These are phyloP conservation scores for Mormoops blainvillei DNA, from an alignment of 2,113 vertebrate species.

Conservation along the genomic window DNA sequence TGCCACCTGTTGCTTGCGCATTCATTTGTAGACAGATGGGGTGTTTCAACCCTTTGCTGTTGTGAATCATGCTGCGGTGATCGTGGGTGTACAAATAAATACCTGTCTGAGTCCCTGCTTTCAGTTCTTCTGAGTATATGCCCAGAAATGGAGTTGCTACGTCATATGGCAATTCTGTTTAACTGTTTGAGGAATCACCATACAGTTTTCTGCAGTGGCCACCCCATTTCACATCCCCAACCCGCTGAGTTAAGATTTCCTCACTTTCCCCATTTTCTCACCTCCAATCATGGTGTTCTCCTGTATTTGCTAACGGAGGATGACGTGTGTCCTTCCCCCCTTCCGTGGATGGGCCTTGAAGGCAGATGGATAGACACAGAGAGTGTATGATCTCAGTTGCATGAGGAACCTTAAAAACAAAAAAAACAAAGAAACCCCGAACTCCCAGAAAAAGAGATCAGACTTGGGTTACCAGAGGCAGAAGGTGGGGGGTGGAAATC, in stretches of 20 bases:
- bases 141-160: neutral
- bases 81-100: neutral
- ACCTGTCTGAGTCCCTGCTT: neutral
- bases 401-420: neutral
- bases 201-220: neutral
- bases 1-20: neutral
- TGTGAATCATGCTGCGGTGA: neutral
- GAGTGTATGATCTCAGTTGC: neutral
- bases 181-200: neutral
- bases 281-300: neutral
- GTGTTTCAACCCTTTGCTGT: neutral
- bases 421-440: neutral
- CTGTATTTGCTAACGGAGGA: neutral
- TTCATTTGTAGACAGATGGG: neutral
- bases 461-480: neutral
- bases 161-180: neutral
- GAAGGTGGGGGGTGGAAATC: neutral
- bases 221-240: neutral
- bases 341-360: neutral
- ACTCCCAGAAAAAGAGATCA: neutral
- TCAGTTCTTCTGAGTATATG: neutral
- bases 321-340: neutral
- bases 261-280: neutral
- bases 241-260: neutral
- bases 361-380: neutral